phyloP scores from a whole-genome alignment of 2,888 invertebrate species.

The Ichneumon xanthorius region DNA sequence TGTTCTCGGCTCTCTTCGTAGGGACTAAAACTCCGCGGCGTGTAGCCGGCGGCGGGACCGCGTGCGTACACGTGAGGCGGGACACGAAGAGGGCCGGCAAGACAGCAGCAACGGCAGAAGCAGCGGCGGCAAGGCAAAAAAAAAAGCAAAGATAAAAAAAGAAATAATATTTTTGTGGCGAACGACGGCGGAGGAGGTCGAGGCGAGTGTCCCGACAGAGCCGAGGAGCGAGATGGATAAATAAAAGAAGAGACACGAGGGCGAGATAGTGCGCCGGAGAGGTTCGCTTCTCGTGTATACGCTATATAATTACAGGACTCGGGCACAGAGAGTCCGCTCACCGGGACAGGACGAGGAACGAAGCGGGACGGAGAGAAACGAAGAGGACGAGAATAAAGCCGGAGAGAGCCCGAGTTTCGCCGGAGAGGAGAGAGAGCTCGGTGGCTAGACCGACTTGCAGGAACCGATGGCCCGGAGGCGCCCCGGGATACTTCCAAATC shows the following conservation, averaged over 20 bases:
- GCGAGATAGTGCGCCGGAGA: slow-evolving; percentile 60
- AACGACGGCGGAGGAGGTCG: slow-evolving; percentile 41
- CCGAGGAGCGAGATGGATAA: slow-evolving; percentile 15
- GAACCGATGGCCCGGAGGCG: slow-evolving; percentile 74
- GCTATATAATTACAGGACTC: slow-evolving; percentile 70
- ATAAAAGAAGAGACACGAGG: slow-evolving; percentile 45
- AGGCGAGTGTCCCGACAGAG: slow-evolving; percentile 46
- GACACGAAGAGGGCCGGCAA: slow-evolving; percentile 62
- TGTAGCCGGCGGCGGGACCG: slow-evolving; percentile 58
- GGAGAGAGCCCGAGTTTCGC: slow-evolving; percentile 67
- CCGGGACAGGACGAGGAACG: slow-evolving; percentile 46
- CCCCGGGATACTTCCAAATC: slow-evolving; percentile 45
- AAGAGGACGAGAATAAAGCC: slow-evolving; percentile 47
- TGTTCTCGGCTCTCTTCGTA: slow-evolving; percentile 6
- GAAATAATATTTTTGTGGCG: slow-evolving; percentile 47
- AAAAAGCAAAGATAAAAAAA: slow-evolving; percentile 36
- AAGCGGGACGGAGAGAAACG: slow-evolving; percentile 39
- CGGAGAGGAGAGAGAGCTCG: slow-evolving; percentile 60
- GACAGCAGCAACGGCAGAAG: slow-evolving; percentile 54
- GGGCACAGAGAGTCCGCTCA: slow-evolving; percentile 43
- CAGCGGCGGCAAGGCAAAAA: slow-evolving; percentile 5
- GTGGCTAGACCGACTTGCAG: slow-evolving; percentile 81
- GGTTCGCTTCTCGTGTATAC: slow-evolving; percentile 56
- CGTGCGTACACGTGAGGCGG: slow-evolving; percentile 62
- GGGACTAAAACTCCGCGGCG: slow-evolving; percentile 29